These are phyloP conservation scores for Heliconius himera DNA, from an alignment of 1,140 invertebrate species.

Conservation along the genomic window DNA sequence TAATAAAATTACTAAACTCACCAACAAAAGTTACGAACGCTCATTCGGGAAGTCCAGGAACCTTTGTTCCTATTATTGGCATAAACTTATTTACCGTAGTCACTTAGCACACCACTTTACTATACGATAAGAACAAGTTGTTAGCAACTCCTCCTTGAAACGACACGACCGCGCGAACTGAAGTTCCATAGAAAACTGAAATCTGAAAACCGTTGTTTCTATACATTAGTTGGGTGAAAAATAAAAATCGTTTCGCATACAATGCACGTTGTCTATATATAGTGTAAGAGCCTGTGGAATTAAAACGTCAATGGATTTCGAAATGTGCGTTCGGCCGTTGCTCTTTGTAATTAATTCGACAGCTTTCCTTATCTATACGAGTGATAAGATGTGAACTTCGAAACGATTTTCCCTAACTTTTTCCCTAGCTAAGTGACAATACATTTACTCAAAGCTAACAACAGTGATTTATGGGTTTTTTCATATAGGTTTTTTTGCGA, in stretches of 20 bases:
- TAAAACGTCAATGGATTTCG: not conserved
- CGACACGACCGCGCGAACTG: slow-evolving; percentile 6
- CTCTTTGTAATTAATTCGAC: not conserved
- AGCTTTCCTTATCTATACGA: not conserved
- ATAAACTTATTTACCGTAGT: not conserved
- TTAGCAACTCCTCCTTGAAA: not conserved
- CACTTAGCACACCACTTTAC: slow-evolving; percentile 1
- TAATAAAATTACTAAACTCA: slow-evolving; percentile 1
- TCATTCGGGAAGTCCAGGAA: not conserved
- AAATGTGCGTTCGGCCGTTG: not conserved
- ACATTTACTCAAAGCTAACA: not conserved
- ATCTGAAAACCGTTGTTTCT: not conserved
- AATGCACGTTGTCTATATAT: not conserved
- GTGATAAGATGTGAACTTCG: slow-evolving; percentile 5
- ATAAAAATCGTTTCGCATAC: not conserved
- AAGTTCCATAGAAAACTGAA: not conserved
- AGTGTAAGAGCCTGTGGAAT: not conserved
- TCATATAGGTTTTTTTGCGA: not conserved
- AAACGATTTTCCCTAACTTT: slow-evolving; percentile 7
- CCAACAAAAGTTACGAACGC: not conserved
- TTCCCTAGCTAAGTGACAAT: not conserved
- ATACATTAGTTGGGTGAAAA: not conserved
- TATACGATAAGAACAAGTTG: not conserved
- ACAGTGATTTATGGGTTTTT: not conserved
- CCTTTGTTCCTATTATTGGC: not conserved